phyloP scores from a whole-genome alignment of 2,888 invertebrate genomes.

The Branchinecta sandiegonensis region DNA sequence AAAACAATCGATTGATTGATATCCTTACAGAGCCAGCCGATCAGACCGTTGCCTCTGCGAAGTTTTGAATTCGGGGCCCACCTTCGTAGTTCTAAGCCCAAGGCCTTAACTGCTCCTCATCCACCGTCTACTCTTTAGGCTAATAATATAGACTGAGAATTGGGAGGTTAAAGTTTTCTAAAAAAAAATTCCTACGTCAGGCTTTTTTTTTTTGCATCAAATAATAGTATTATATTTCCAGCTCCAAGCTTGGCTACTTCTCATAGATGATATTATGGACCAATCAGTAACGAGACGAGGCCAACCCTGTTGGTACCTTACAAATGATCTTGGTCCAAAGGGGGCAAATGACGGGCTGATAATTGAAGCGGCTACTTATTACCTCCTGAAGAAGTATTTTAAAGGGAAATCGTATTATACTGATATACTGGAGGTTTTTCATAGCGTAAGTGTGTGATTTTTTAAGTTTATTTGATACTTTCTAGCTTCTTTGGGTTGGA shows the following conservation, averaged over 20 bases:
- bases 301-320: slow-evolving; percentile 75
- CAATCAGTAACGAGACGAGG: slow-evolving; percentile 64
- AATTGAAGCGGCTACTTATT: slow-evolving; percentile 61
- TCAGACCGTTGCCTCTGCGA: too few relatives aligned
- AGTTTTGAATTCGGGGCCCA: too few relatives aligned
- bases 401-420: slow-evolving; percentile 57
- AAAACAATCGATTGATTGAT: too few relatives aligned
- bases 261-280: slow-evolving; percentile 88
- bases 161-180: too few relatives aligned
- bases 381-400: slow-evolving; percentile 64
- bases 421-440: slow-evolving; percentile 63
- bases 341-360: slow-evolving; percentile 76
- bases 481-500: too few relatives aligned
- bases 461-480: too few relatives aligned
- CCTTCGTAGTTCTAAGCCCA: too few relatives aligned
- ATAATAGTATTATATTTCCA: slow-evolving; percentile 36
- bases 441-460: slow-evolving; percentile 45
- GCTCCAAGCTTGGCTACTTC: slow-evolving; percentile 74
- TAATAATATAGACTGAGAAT: too few relatives aligned
- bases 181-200: not conserved
- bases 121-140: too few relatives aligned
- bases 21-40: too few relatives aligned
- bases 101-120: too few relatives aligned
- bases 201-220: slow-evolving; percentile 8
- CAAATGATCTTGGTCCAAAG: slow-evolving; percentile 47